These are phyloP conservation scores for Protobothrops flavoviridis DNA, from an alignment of 2,113 vertebrate genomes.

Conservation along the genomic window DNA sequence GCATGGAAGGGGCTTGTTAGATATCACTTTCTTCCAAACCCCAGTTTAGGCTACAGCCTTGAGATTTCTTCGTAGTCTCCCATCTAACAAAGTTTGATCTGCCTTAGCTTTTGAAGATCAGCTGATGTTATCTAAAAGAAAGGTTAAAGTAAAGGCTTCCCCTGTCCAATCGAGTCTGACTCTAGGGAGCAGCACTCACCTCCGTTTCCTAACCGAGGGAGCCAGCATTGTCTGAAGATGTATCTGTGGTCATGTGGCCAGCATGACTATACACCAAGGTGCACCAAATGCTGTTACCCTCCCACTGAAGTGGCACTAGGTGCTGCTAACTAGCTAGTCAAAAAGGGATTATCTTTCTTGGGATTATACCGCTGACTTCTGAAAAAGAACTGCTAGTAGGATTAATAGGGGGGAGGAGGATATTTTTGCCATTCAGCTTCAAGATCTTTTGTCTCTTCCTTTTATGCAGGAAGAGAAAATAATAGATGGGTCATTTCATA, in stretches of 20 bases:
- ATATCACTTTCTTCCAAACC: neutral
- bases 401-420: neutral
- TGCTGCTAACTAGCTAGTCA: neutral
- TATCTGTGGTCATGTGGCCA: neutral
- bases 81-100: neutral
- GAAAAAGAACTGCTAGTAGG: neutral
- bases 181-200: neutral
- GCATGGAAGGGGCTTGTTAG: neutral
- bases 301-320: neutral
- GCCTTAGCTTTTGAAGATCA: neutral
- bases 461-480: neutral
- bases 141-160: neutral
- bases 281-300: neutral
- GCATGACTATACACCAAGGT: neutral
- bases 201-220: neutral
- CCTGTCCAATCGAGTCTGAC: neutral
- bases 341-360: neutral
- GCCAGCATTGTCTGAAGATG: neutral
- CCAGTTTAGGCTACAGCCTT: neutral
- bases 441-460: neutral
- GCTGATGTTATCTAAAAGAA: neutral
- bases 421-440: neutral
- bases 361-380: neutral
- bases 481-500: neutral
- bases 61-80: neutral